Base-by-base conservation (phyloP, 2,797 vertebrate genomes). In the Vultur gryphus region DNA sequence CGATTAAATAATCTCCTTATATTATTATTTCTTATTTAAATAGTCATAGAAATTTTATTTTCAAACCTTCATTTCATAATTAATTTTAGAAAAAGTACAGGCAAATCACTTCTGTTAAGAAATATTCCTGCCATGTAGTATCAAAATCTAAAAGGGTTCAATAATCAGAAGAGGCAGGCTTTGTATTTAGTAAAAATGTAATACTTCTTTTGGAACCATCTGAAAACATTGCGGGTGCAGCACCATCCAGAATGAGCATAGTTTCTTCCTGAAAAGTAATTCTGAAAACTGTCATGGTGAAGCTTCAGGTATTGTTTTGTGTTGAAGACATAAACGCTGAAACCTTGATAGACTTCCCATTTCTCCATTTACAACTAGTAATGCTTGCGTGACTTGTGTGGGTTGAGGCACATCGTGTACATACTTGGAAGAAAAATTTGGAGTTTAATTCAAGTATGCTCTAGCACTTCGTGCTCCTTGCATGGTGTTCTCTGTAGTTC, bases 341-440 rank as follows among this genome's bases (percentile, higher is more conserved):
- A 61, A 23, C 13, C 10, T 21, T 43, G 31, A 17, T 6, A 46
- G 19, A 21, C 7, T 17, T 73, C 15, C 12, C 2, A 2, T 16
- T 66, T 80, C 80, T 54, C n/a, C 23, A 0, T 29, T 11, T 25
- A 5, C 4, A 33, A 0, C 5, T 21, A 8, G 41, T 14, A 31
- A 6, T 14, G 4, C 23, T 48, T 24, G 31, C 8, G 58, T 19
- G 31, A 12, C 16, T 20, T 17, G 11, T 2, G 35, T 13, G 57
- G 26, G 25, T n/a, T 4, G 2, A 20, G 51, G 24, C 13, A 3
- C 10, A 1, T 9, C 0, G 0, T 4, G 20, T 31, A 39, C 21
- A 0, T 33, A 1, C 17, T 15, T 25, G 57, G 13, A 18, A 33
- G 26, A 5, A 65, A 70, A 55, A 16, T 26, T 12, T 44, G 35